A percentile compares a stretch with the other conserved stretches of the same genome.
These are phyloP conservation scores for Euproctis similis DNA, from an alignment of 2,888 invertebrate species.

Conservation along the genomic window DNA sequence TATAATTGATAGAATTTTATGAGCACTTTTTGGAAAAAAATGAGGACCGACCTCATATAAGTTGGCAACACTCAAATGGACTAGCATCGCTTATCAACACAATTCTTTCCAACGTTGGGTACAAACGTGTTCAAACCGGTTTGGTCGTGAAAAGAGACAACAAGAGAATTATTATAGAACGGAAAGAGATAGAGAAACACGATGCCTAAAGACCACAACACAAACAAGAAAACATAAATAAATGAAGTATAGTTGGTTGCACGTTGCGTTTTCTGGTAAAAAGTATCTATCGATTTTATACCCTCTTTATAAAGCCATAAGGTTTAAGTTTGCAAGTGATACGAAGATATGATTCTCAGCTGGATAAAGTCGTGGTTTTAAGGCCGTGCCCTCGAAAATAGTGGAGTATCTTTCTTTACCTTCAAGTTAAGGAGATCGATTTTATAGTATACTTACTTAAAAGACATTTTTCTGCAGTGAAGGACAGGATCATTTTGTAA, in stretches of 20 bases:
- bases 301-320: too few relatives aligned
- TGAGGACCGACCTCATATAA: too few relatives aligned
- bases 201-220: conserved; percentile 43
- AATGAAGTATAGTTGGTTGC: conserved; percentile 35
- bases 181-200: conserved; percentile 29
- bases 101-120: conserved; percentile 37
- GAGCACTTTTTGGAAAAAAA: too few relatives aligned
- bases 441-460: too few relatives aligned
- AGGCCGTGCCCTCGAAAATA: conserved; percentile 28
- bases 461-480: too few relatives aligned
- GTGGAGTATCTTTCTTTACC: conserved; percentile 25
- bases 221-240: conserved; percentile 40
- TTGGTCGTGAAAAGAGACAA: conserved; percentile 34
- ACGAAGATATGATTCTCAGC: conserved; percentile 25
- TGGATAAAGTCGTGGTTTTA: conserved; percentile 30
- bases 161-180: conserved; percentile 17
- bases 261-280: conserved; percentile 36
- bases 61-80: too few relatives aligned
- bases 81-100: conserved; percentile 26
- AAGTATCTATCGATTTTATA: too few relatives aligned
- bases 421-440: too few relatives aligned
- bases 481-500: too few relatives aligned
- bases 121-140: conserved; percentile 50
- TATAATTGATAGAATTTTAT: too few relatives aligned
- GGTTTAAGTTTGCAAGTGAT: background rate